phyloP scores from a whole-genome alignment of 2,888 invertebrate species.

The Troides aeacus region DNA sequence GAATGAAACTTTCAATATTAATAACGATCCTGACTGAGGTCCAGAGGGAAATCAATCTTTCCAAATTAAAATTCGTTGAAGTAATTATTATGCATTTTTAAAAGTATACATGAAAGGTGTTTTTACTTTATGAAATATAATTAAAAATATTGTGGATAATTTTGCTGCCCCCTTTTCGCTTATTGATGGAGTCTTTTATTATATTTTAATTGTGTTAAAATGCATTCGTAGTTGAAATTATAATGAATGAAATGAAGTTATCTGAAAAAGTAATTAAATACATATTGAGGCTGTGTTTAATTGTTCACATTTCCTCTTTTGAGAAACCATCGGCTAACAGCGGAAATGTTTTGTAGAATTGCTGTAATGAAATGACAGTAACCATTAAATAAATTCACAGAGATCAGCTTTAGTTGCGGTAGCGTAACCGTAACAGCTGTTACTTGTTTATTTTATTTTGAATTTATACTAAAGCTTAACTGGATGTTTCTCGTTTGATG shows the following conservation, averaged over 20 bases:
- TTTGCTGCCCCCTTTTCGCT: no score
- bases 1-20: conserved; percentile 7
- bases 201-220: no score
- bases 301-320: no score
- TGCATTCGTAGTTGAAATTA: no score
- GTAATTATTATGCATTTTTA: conserved; percentile 5
- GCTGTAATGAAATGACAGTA: background rate
- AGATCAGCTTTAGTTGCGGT: conserved; percentile 5
- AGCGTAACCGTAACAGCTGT: conserved; percentile 6
- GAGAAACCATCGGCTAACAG: no score
- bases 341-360: background rate
- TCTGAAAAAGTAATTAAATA: no score
- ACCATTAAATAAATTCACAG: conserved; percentile 6
- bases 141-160: no score
- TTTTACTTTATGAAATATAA: background rate
- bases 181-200: no score
- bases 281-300: no score
- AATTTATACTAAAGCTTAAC: conserved; percentile 6
- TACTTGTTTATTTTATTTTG: conserved; percentile 7
- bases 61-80: conserved; percentile 11
- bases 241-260: no score
- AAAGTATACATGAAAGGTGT: background rate
- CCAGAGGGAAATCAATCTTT: conserved; percentile 20
- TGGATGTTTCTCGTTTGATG: no score
- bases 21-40: background rate